These are phyloP conservation scores for Simalia tracyae DNA, from an alignment of 2,797 vertebrate species.

Conservation along the genomic window DNA sequence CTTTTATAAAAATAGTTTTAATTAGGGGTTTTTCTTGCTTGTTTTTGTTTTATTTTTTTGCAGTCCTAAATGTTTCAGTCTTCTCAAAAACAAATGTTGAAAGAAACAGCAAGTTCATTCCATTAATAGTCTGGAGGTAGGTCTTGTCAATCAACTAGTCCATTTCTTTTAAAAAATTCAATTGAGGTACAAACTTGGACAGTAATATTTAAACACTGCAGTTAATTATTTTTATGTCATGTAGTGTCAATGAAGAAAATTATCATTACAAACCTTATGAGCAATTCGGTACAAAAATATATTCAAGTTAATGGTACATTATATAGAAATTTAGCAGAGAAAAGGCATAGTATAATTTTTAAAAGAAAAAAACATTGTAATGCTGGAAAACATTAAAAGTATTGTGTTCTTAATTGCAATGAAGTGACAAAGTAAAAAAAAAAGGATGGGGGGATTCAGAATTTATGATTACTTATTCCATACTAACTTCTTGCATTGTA, in stretches of 20 bases:
- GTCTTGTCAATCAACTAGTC: conserved; percentile 86
- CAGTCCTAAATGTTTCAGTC: conserved; percentile 81
- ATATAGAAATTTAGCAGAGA: conserved; percentile 84
- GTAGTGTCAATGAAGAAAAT: conserved; percentile 80
- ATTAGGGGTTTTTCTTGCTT: conserved; percentile 59
- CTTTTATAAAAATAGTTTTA: conserved; percentile 83
- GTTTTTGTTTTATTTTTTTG: conserved; percentile 67
- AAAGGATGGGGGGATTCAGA: conserved; percentile 60
- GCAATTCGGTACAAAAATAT: conserved; percentile 89
- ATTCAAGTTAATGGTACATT: conserved; percentile 92
- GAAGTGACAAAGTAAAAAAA: conserved; percentile 72
- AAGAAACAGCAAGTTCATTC: conserved; percentile 80
- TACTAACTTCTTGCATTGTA: conserved; percentile 78
- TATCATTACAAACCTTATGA: conserved; percentile 83
- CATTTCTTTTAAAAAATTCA: conserved; percentile 79
- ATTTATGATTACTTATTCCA: conserved; percentile 73
- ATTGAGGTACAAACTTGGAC: conserved; percentile 90
- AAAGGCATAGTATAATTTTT: conserved; percentile 74
- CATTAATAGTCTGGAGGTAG: conserved; percentile 92
- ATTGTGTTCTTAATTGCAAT: conserved; percentile 80
- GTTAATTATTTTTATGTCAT: conserved; percentile 76
- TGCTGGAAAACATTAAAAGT: conserved; percentile 74
- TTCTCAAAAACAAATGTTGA: conserved; percentile 73
- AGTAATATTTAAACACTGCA: conserved; percentile 82
- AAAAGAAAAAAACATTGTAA: conserved; percentile 76